A percentile compares a stretch with the other conserved stretches of the same genome.
Evolutionary conservation across 2,113 vertebrate genomes (phyloP).

Genomic region (Probosciger aterrimus): DNA sequence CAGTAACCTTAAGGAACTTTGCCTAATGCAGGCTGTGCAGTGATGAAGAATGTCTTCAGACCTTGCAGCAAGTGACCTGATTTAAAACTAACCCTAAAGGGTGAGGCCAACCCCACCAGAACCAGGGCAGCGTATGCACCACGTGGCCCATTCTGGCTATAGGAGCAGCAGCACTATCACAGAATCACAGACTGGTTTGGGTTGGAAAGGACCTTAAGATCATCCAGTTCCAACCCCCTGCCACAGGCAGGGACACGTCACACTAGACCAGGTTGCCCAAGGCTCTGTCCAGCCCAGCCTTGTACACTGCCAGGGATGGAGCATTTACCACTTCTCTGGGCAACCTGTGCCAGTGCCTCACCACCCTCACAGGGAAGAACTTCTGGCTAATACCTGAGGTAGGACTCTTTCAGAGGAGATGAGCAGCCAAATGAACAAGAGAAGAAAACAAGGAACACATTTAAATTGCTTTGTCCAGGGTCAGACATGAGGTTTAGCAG

Average conservation of each 20-base stretch:
- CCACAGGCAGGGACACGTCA: background rate
- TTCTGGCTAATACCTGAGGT: background rate
- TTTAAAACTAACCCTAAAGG: background rate
- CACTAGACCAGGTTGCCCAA: background rate
- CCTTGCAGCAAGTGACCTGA: background rate
- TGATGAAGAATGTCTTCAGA: background rate
- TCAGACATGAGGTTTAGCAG: background rate
- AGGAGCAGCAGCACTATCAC: background rate
- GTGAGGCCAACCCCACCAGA: background rate
- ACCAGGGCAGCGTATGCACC: background rate
- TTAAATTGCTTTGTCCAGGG: background rate
- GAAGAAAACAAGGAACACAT: background rate
- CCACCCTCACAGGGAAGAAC: background rate
- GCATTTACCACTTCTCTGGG: background rate
- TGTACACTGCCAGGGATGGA: background rate
- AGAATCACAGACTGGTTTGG: background rate
- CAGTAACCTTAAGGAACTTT: background rate
- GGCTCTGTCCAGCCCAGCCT: background rate
- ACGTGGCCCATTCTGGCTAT: fast-evolving
- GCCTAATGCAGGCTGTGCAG: background rate
- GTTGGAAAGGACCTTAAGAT: background rate
- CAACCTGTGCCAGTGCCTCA: background rate
- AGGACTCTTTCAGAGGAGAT: background rate
- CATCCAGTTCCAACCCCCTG: background rate
- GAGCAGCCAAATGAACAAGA: background rate